Base-by-base conservation (phyloP, 2,888 invertebrate species). In the Dichetophora obliterata region DNA sequence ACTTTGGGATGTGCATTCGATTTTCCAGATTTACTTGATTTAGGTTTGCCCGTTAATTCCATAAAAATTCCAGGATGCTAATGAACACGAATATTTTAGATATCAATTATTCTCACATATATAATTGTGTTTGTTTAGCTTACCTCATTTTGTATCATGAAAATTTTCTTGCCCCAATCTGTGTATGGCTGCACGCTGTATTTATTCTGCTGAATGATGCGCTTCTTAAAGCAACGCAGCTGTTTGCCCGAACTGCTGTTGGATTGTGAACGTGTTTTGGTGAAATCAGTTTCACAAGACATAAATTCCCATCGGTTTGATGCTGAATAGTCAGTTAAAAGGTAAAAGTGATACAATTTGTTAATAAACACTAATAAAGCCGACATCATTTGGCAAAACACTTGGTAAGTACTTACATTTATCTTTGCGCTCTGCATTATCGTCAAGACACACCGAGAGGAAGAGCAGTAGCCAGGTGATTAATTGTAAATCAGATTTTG, bases 221-320 rank as follows among this genome's bases (percentile, higher is more conserved):
- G 86, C 61, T 89, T 89, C 74, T 89, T 89, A 24, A 89, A 88
- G 78, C 89, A 89, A 37, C 89, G 85, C 5, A 89, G 80, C 72
- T 89, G 88, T 61, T 88, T 88, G 57, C 87, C 86, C 5, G 87
- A 86, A 71, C 79, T 84, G 48, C 84, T 86, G 8, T 84, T 83
- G 16, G 85, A 84, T 75, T 86, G 88, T 3, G 88, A 85, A 22
- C 87, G 85, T 52, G 88, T 86, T 81, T 88, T 85, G 82, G 90
- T 88, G 86, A 92, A 91, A 88, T 92, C 87, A 85, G 92, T 85
- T 87, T 94, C 94, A 77, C 96, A 96, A 81, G 95, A 95, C 85
- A 97, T 95, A 91, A 97, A 97, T 88, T 96, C 96, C 97, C 97
- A 97, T 76, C 96, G 92, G 72, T 87, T 89, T 9, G 88, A 84